These are phyloP conservation scores for Ennomos erosarius DNA, from an alignment of 2,888 invertebrate species.

Conservation along the genomic window DNA sequence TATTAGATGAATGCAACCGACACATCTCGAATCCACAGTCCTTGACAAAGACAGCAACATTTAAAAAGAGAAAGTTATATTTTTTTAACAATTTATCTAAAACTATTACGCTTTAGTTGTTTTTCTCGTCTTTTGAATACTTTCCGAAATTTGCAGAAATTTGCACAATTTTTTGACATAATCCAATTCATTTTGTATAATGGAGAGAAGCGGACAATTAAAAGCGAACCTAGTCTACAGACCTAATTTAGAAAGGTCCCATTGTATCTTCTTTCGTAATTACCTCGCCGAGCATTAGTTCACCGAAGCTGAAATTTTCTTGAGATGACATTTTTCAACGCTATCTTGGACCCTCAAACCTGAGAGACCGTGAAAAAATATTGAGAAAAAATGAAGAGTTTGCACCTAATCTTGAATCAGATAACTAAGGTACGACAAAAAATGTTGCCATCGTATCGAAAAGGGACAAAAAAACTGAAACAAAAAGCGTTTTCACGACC, in stretches of 20 bases:
- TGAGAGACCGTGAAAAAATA: constrained; percentile 42
- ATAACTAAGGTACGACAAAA: constrained; percentile 68
- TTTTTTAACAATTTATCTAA: too few relatives aligned
- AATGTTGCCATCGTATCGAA: constrained; percentile 48
- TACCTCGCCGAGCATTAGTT: constrained; percentile 43
- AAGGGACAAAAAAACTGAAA: constrained; percentile 61
- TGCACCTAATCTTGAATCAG: constrained; percentile 73
- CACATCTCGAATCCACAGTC: too few relatives aligned
- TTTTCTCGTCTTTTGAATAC: too few relatives aligned
- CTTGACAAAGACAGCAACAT: too few relatives aligned
- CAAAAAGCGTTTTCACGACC: constrained; percentile 44
- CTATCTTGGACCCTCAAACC: constrained; percentile 51
- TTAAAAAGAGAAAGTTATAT: too few relatives aligned
- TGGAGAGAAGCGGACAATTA: neutral
- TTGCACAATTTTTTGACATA: too few relatives aligned
- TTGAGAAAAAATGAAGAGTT: constrained; percentile 57
- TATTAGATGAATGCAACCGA: too few relatives aligned
- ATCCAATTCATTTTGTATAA: too few relatives aligned
- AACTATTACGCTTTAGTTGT: neutral
- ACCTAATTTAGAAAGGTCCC: constrained; percentile 38
- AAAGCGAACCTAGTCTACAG: neutral
- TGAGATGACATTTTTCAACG: constrained; percentile 45
- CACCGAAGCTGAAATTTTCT: constrained; percentile 42
- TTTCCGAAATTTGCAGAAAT: too few relatives aligned
- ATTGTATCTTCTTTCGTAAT: constrained; percentile 46